Conservation (phyloP, 2,797 vertebrate species). For the Leptoclinus maculatus region DNA sequence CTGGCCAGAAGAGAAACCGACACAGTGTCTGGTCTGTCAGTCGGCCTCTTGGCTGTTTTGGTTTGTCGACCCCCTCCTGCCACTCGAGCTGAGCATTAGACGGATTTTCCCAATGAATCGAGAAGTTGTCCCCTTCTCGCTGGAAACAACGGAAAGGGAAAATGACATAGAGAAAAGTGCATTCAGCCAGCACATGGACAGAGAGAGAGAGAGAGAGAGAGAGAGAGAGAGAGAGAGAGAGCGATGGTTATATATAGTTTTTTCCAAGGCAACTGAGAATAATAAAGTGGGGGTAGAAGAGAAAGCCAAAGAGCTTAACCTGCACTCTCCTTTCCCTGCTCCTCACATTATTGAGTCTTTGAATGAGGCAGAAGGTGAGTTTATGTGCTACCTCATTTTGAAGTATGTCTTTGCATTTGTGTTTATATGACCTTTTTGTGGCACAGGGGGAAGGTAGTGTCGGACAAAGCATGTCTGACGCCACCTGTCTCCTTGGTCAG, state of each 20-base stretch:
- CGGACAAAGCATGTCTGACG: conserved; percentile 33
- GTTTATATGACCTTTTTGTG: conserved; percentile 18
- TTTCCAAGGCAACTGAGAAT: conserved; percentile 72
- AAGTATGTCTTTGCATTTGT: conserved; percentile 15
- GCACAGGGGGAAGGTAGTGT: neutral
- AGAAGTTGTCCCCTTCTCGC: conserved; percentile 49
- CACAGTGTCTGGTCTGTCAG: conserved; percentile 52
- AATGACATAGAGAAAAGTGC: conserved; percentile 29
- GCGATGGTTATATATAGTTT: conserved; percentile 63
- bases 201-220: neutral
- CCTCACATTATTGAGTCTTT: conserved; percentile 49
- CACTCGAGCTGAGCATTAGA: conserved; percentile 33
- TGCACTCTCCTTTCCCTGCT: conserved; percentile 38
- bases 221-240: too few relatives aligned
- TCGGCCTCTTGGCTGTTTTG: conserved; percentile 48
- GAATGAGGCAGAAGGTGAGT: conserved; percentile 10
- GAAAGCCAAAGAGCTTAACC: conserved; percentile 62
- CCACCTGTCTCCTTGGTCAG: conserved; percentile 53
- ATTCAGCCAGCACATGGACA: conserved; percentile 39
- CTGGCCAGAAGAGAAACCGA: conserved; percentile 62
- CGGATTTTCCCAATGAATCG: conserved; percentile 46
- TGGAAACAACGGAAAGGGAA: conserved; percentile 50
- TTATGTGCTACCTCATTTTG: conserved; percentile 17
- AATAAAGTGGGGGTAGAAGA: conserved; percentile 61
- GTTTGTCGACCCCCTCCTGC: conserved; percentile 44